phyloP scores from a whole-genome alignment of 1,140 invertebrate species.

The Sycophaga agraensis region DNA sequence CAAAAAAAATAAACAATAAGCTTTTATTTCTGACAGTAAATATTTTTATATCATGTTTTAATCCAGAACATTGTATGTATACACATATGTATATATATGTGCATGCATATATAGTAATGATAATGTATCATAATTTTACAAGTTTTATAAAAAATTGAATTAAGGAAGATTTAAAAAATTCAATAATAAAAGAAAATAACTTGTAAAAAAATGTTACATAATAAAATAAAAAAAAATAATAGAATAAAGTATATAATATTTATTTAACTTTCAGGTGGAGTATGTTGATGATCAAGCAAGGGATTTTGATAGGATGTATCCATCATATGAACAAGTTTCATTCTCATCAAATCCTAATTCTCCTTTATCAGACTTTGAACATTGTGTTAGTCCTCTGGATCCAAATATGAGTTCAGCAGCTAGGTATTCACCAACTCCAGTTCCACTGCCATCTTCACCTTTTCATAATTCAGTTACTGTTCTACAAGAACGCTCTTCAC shows the following conservation, averaged over 20 bases:
- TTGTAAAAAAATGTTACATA: too few species aligned
- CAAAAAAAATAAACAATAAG: constrained; percentile 47
- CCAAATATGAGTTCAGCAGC: constrained; percentile 64
- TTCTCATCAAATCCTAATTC: constrained; percentile 54
- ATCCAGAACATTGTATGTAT: too few species aligned
- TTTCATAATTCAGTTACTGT: constrained; percentile 61
- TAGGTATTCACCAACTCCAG: constrained; percentile 60
- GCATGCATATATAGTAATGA: neutral
- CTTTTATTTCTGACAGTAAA: constrained; percentile 51
- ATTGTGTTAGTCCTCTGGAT: constrained; percentile 62
- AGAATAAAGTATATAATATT: too few species aligned
- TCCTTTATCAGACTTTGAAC: constrained; percentile 58
- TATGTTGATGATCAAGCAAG: constrained; percentile 57
- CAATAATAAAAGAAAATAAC: too few species aligned
- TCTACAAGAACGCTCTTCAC: constrained; percentile 51
- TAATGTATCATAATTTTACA: neutral
- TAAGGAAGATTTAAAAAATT: neutral
- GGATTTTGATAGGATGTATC: constrained; percentile 54
- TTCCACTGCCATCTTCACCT: constrained; percentile 52
- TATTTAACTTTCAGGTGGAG: constrained; percentile 54
- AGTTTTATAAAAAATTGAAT: neutral
- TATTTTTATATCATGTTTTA: too few species aligned
- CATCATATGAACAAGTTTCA: constrained; percentile 51
- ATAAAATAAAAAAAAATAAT: neutral
- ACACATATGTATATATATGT: neutral